Conservation (phyloP, 2,113 vertebrate species). For the Pangasianodon gigas region DNA sequence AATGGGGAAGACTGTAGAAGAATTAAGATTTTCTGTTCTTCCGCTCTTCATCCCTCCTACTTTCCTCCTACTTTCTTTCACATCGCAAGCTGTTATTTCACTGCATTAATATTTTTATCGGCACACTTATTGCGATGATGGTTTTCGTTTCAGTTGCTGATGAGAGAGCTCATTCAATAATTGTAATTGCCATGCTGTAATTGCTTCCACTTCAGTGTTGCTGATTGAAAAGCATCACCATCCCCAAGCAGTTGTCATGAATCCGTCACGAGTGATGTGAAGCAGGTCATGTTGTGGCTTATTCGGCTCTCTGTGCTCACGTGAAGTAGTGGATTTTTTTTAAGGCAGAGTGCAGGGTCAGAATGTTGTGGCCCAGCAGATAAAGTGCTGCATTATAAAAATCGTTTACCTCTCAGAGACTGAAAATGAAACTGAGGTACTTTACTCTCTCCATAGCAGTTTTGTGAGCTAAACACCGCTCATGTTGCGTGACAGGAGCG, state of each 20-base stretch:
- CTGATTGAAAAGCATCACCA: conserved; percentile 45
- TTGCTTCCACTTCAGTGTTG: conserved; percentile 38
- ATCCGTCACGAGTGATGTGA: background rate
- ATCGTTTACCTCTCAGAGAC: conserved; percentile 50
- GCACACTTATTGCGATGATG: conserved; percentile 24
- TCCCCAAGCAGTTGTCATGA: conserved; percentile 15
- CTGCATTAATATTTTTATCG: conserved; percentile 42
- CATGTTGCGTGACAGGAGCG: background rate
- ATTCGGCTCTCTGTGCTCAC: conserved; percentile 3
- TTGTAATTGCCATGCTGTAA: conserved; percentile 46
- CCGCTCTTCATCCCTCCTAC: background rate
- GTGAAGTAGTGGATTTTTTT: background rate
- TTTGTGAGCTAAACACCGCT: background rate
- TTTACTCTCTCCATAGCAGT: conserved; percentile 16
- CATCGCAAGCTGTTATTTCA: background rate
- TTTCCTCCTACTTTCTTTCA: background rate
- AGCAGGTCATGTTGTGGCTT: background rate
- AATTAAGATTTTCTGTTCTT: background rate
- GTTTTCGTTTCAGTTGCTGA: conserved; percentile 46
- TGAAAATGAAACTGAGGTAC: conserved; percentile 46
- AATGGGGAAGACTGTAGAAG: background rate
- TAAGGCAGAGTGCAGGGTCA: background rate
- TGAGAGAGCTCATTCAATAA: conserved; percentile 36
- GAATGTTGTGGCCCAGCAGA: conserved; percentile 28
- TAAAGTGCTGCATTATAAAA: conserved; percentile 59